Evolutionary conservation across 1,140 invertebrate species (phyloP).

Genomic region (Papilio helenus): DNA sequence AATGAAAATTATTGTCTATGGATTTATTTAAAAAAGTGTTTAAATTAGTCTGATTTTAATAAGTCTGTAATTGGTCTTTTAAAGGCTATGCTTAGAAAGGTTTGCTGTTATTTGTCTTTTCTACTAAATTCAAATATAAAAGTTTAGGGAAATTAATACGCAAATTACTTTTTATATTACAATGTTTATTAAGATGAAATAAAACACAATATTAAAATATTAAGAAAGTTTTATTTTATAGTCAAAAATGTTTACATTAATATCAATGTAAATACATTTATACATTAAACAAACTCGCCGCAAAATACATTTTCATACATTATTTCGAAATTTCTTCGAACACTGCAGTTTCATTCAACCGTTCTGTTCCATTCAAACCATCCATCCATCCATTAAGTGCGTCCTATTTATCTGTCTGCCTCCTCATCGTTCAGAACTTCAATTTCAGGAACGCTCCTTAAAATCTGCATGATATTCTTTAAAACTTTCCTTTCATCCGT

Average conservation of each 20-base stretch:
- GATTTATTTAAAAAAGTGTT: no score
- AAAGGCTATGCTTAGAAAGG: no score
- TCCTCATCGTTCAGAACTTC: slow-evolving; percentile 47
- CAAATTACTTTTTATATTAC: no score
- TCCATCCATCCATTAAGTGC: not conserved
- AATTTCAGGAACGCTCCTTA: slow-evolving; percentile 43
- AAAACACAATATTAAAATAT: not conserved
- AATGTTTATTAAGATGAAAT: not conserved
- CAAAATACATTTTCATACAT: not conserved
- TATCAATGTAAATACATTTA: not conserved
- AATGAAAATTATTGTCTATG: no score
- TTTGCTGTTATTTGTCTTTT: no score
- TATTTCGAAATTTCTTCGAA: not conserved
- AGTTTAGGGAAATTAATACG: no score
- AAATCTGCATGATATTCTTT: slow-evolving; percentile 51
- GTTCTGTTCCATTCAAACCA: slow-evolving; percentile 58
- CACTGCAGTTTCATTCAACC: slow-evolving; percentile 65
- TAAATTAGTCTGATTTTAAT: no score
- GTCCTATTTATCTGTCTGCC: slow-evolving; percentile 56
- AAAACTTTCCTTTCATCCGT: slow-evolving; percentile 65
- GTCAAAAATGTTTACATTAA: not conserved
- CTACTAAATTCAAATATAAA: no score
- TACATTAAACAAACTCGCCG: not conserved
- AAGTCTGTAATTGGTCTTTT: no score
- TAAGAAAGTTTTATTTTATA: not conserved